Evolutionary conservation across 2,888 invertebrate genomes (phyloP).

Genomic region (Meta bourneti): DNA sequence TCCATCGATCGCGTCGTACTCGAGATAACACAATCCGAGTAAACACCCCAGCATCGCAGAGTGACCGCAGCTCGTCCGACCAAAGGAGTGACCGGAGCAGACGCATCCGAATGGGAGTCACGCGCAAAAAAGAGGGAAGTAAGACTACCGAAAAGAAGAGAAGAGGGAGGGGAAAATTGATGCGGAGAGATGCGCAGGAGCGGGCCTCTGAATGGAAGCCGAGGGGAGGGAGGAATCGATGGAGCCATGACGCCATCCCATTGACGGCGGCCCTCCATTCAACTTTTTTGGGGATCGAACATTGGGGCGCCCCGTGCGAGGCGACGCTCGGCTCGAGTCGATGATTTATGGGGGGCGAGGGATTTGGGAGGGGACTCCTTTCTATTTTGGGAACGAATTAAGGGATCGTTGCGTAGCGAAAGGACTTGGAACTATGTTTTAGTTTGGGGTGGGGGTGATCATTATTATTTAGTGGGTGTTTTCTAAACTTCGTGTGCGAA

Average conservation of each 20-base stretch:
- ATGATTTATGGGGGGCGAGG: background rate
- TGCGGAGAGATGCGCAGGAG: background rate
- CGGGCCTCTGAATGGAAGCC: background rate
- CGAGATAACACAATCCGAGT: no score
- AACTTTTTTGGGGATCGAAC: constrained; percentile 48
- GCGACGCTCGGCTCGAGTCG: constrained; percentile 2
- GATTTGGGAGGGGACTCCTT: background rate
- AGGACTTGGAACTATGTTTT: no score
- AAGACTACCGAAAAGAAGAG: no score
- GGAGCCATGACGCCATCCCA: constrained; percentile 66
- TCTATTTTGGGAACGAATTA: background rate
- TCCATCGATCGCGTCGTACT: no score
- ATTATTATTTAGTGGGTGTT: no score
- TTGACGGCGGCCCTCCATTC: constrained; percentile 59
- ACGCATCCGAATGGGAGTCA: no score
- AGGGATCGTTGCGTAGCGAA: background rate
- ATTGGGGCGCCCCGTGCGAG: constrained; percentile 14
- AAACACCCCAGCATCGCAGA: no score
- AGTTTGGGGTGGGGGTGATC: no score
- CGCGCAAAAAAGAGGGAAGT: no score
- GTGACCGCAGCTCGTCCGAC: no score
- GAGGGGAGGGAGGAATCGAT: constrained; percentile 29
- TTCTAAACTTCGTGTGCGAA: no score
- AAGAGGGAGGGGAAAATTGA: background rate
- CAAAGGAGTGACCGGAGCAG: no score